Evolutionary conservation across 2,888 invertebrate genomes (phyloP), one percentile per base, ranked within the genome.

Genomic region (Bombyx huttoni): DNA sequence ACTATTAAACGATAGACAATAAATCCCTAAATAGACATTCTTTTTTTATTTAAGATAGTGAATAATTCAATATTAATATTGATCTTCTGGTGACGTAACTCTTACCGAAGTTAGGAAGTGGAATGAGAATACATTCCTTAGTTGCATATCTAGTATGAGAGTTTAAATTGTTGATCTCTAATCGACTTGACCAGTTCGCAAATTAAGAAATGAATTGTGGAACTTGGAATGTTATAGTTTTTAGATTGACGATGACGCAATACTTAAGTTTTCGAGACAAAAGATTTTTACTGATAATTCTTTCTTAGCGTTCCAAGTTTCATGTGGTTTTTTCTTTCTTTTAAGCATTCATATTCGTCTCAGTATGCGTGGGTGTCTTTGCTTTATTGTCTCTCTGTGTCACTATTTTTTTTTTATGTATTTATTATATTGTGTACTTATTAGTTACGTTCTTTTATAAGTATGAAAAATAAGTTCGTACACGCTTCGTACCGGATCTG

Each of bases 381-480:
- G 85, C 84, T 85, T 84, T 78, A 77, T 68, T 81, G 81, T 86
- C 77, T 85, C 80, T 84, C 81, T 85, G 81, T 84, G 81, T 84
- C 73, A 69, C 75, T 77, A 70, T 78, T 70, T 75, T 74, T 78
- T 70, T 75, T 74, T 70, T 40, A 59, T 70, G 73, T 81, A 78
- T 76, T 75, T 75, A 77, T 72, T 75, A 71, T 74, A 75, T 78
- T 68, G 74, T 87, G 86, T 88, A 87, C 86, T 88, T 88, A 88
- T 84, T 87, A 87, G 83, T 75, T 83, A 73, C 67, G 72, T 74
- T 79, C 70, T 74, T 69, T 68, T 73, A 71, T 78, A 78, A 71
- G 75, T 75, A 73, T 73, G 77, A 76, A 64, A n/a, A 71, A 68
- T 72, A 65, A 75, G 75, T 75, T 77, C 74, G 75, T 78, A 78